phyloP scores from a whole-genome alignment of 2,888 invertebrate genomes.

The Adineta ricciae region DNA sequence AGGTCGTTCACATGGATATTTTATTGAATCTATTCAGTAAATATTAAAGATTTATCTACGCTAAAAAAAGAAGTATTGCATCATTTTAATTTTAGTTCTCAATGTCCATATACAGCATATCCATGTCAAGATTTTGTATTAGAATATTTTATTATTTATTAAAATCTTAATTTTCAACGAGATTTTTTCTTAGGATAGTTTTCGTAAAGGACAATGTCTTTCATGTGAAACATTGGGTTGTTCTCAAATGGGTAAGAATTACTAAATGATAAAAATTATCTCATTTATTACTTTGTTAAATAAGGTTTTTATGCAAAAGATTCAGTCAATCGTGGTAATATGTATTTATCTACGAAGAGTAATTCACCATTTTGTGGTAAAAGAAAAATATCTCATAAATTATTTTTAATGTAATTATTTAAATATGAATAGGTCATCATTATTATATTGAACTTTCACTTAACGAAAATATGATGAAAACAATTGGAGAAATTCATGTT shows the following conservation, averaged over 20 bases:
- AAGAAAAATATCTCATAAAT: no score
- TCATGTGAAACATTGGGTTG: neutral
- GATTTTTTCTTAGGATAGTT: neutral
- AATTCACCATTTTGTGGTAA: neutral
- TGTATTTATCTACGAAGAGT: neutral
- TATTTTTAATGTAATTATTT: no score
- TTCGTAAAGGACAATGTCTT: neutral
- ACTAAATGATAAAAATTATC: no score
- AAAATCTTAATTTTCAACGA: no score
- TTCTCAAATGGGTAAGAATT: neutral
- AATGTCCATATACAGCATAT: slow-evolving; percentile 2
- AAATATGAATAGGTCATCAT: no score
- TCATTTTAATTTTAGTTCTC: neutral
- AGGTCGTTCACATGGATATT: neutral
- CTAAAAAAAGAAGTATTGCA: no score
- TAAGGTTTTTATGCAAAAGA: neutral
- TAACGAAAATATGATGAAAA: neutral
- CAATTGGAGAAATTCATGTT: neutral
- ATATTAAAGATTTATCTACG: no score
- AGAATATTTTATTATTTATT: no score
- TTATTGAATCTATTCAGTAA: neutral
- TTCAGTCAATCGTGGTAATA: slow-evolving; percentile 1
- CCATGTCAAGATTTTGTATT: neutral
- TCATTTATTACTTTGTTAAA: no score
- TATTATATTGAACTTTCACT: neutral